Percentiles rank a stretch among this genome's conserved stretches.
These are phyloP conservation scores for Sthenelais limicola DNA, from an alignment of 2,888 invertebrate species.

Conservation along the genomic window DNA sequence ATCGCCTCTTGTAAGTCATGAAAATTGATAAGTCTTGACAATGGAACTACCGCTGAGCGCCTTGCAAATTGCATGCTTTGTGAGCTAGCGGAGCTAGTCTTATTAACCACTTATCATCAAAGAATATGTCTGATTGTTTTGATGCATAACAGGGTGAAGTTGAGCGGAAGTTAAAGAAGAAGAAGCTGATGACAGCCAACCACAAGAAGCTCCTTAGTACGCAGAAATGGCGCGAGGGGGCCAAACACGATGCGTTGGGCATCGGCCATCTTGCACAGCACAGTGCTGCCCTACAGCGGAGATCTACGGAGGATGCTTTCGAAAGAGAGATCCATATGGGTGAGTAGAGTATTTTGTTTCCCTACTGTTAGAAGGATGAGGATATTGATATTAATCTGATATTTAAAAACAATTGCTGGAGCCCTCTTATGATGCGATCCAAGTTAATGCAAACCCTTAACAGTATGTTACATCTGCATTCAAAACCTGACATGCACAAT, in stretches of 20 bases:
- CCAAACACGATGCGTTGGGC: conserved; percentile 60
- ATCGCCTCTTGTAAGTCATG: too few relatives aligned
- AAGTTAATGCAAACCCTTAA: too few relatives aligned
- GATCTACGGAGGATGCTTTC: conserved; percentile 70
- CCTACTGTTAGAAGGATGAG: background rate
- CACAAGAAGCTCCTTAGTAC: conserved; percentile 64
- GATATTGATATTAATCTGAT: background rate
- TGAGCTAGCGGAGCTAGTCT: too few relatives aligned
- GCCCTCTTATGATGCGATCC: too few relatives aligned
- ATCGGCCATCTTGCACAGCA: conserved; percentile 72
- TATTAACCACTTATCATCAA: too few relatives aligned
- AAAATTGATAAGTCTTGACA: too few relatives aligned
- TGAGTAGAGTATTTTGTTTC: conserved; percentile 52
- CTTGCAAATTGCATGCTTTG: too few relatives aligned
- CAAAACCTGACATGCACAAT: too few relatives aligned
- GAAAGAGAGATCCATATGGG: conserved; percentile 72
- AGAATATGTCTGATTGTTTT: too few relatives aligned
- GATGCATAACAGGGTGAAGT: conserved; percentile 63
- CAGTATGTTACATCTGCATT: too few relatives aligned
- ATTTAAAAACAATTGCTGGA: too few relatives aligned
- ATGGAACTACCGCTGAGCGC: too few relatives aligned
- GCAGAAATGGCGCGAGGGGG: conserved; percentile 61
- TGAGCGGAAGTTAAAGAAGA: conserved; percentile 66
- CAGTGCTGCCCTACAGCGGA: conserved; percentile 72
- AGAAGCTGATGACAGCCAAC: conserved; percentile 65